phyloP scores from a whole-genome alignment of 2,113 vertebrate genomes.

The Sterrhoptilus dennistouni region DNA sequence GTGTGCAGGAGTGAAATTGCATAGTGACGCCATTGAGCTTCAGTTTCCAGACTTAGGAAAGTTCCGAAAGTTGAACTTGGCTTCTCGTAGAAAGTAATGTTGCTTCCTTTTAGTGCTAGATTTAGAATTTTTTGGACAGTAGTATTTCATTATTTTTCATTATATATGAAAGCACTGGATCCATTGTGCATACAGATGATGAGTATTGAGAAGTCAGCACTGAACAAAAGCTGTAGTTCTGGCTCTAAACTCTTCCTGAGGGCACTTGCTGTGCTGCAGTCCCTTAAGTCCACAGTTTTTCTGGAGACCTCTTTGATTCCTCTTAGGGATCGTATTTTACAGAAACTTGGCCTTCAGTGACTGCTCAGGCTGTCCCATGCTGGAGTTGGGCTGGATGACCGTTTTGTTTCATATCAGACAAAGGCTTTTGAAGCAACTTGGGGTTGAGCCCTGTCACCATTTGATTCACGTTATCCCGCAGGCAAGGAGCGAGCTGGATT shows the following conservation, averaged over 20 bases:
- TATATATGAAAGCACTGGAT: not conserved
- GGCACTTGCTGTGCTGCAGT: not conserved
- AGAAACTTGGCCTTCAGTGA: not conserved
- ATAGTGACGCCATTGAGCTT: not conserved
- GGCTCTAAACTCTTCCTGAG: not conserved
- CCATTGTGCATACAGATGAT: not conserved
- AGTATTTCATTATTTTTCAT: not conserved
- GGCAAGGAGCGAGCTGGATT: not conserved
- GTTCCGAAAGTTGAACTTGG: not conserved
- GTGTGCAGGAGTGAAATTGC: not conserved
- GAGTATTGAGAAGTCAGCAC: not conserved
- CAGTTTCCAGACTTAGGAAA: accelerated
- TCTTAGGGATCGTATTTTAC: not conserved
- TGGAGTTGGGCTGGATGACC: not conserved
- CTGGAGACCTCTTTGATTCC: not conserved
- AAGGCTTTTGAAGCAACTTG: not conserved
- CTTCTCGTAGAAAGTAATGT: not conserved
- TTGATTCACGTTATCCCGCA: not conserved
- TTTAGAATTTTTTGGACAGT: not conserved
- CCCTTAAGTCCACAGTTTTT: not conserved
- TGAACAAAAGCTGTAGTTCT: not conserved
- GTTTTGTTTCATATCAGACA: not conserved
- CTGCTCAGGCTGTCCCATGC: not conserved
- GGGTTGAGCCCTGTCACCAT: not conserved
- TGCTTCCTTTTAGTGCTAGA: not conserved